These are phyloP conservation scores for Microhierax caerulescens DNA, from an alignment of 2,797 vertebrate genomes.

Conservation along the genomic window DNA sequence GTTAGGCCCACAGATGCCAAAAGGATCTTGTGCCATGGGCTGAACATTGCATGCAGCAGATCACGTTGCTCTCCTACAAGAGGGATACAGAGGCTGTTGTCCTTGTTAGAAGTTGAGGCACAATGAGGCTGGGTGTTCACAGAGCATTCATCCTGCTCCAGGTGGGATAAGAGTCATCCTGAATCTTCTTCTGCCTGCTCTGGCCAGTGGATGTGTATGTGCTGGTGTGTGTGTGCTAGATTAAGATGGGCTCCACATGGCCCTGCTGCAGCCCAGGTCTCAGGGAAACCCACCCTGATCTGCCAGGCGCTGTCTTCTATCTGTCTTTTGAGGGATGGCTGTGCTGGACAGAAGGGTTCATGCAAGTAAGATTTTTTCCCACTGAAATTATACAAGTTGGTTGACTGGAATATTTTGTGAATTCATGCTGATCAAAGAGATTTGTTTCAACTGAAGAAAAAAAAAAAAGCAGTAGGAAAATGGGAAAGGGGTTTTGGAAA, in stretches of 20 bases:
- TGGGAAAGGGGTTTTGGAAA: neutral
- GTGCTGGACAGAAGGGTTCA: neutral
- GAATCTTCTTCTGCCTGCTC: neutral
- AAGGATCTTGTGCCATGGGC: neutral
- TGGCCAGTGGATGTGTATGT: neutral
- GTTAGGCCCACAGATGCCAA: neutral
- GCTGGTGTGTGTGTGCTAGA: neutral
- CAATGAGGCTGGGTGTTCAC: accelerated
- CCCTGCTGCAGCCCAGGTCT: neutral
- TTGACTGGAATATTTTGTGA: neutral
- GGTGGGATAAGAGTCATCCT: neutral
- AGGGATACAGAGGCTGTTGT: accelerated
- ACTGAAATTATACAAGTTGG: neutral
- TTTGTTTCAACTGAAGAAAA: neutral
- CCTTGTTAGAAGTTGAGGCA: neutral
- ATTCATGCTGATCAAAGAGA: neutral
- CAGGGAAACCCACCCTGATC: neutral
- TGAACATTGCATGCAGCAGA: neutral
- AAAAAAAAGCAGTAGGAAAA: neutral
- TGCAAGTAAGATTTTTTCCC: neutral
- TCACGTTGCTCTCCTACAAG: neutral
- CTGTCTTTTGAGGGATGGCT: neutral
- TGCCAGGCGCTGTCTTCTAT: neutral
- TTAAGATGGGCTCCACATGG: neutral
- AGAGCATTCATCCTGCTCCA: neutral